Evolutionary conservation across 2,113 vertebrate species (phyloP).

Genomic region (Charadrius vociferus): DNA sequence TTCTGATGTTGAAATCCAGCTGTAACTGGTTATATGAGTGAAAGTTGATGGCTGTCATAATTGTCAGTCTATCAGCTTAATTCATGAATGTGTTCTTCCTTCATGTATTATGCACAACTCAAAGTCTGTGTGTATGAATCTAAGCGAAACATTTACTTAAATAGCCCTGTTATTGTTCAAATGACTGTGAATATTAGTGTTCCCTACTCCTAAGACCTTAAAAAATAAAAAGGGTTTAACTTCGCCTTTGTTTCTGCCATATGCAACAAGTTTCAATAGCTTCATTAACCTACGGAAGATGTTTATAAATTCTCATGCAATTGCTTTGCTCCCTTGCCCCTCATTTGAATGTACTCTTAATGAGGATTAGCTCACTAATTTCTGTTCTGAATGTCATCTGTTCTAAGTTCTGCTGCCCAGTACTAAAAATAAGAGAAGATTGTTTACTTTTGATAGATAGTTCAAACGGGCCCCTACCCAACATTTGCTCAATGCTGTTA

Average conservation of each 20-base stretch:
- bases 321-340: neutral
- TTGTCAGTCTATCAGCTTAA: neutral
- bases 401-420: neutral
- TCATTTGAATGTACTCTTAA: neutral
- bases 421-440: neutral
- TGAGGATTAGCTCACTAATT: neutral
- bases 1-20: neutral
- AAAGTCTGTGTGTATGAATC: neutral
- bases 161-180: neutral
- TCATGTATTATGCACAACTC: neutral
- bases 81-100: neutral
- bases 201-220: neutral
- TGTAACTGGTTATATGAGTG: neutral
- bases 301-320: neutral
- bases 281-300: conserved; percentile 1
- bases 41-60: neutral
- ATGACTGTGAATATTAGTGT: neutral
- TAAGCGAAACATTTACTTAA: neutral
- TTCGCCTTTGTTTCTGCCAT: neutral
- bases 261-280: neutral
- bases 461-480: neutral
- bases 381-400: neutral
- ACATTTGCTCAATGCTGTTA: neutral
- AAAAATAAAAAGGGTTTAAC: neutral
- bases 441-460: neutral